Conservation (phyloP, 1,140 invertebrate genomes). For the Andricus grossulariae region DNA sequence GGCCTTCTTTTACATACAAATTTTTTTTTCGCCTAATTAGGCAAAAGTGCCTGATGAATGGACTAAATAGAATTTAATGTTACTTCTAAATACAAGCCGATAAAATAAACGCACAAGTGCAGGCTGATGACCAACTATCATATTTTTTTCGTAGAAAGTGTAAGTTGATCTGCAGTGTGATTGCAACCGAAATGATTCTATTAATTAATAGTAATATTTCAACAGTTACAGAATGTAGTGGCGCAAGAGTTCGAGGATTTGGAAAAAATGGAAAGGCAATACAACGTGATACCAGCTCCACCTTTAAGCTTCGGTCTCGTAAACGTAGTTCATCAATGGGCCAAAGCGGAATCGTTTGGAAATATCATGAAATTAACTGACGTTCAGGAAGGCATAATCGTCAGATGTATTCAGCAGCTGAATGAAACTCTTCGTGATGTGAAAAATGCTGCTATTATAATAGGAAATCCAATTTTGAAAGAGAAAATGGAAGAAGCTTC, state of each 20-base stretch:
- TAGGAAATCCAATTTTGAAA: slow-evolving; percentile 93
- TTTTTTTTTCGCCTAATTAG: no score
- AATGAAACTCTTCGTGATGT: slow-evolving; percentile 96
- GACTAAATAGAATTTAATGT: no score
- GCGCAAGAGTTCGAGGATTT: slow-evolving; percentile 62
- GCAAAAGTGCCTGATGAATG: no score
- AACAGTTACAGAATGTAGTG: slow-evolving; percentile 57
- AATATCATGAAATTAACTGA: slow-evolving; percentile 95
- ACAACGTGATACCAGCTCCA: slow-evolving; percentile 74
- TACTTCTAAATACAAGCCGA: no score
- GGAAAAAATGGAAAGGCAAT: slow-evolving; percentile 58
- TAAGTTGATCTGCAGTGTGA: no score
- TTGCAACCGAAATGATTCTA: no score
- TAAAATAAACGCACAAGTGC: no score
- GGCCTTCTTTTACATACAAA: no score
- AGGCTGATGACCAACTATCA: no score
- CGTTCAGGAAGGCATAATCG: slow-evolving; percentile 98
- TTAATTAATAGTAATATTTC: slow-evolving; percentile 18
- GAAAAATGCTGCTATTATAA: slow-evolving; percentile 92
- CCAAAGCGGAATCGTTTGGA: slow-evolving; percentile 89
- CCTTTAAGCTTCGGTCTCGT: slow-evolving; percentile 93
- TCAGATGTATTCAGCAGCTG: slow-evolving; percentile 96
- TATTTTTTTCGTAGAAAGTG: no score
- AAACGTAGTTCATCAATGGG: slow-evolving; percentile 97
- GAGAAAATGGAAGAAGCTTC: slow-evolving; percentile 98